Conservation (phyloP, 2,888 invertebrate species). For the Lepeophtheirus nordmannii region DNA sequence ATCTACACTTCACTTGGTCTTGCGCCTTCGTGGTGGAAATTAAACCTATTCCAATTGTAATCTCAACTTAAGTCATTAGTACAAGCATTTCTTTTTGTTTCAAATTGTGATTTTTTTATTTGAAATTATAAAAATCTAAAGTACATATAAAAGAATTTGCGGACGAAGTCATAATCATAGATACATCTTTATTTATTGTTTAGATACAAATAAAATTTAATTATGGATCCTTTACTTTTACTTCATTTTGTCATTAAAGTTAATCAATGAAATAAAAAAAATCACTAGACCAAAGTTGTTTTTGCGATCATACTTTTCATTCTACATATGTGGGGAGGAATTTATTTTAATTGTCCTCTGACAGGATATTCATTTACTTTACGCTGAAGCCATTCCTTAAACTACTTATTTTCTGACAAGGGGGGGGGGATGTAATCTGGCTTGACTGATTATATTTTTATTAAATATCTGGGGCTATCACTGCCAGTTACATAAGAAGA, state of each 20-base stretch:
- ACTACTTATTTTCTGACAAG: too few relatives aligned
- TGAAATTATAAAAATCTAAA: not conserved
- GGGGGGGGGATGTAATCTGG: too few relatives aligned
- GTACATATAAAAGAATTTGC: not conserved
- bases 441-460: too few relatives aligned
- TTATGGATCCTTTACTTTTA: not conserved
- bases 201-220: constrained; percentile 7
- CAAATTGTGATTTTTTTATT: constrained; percentile 1
- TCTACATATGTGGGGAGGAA: too few relatives aligned
- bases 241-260: not conserved
- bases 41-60: constrained; percentile 11
- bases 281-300: too few relatives aligned
- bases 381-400: too few relatives aligned
- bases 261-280: too few relatives aligned
- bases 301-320: too few relatives aligned
- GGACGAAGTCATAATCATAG: not conserved
- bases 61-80: constrained; percentile 2
- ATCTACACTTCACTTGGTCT: constrained; percentile 43
- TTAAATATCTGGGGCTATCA: too few relatives aligned
- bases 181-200: constrained; percentile 6
- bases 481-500: too few relatives aligned
- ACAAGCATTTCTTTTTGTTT: constrained; percentile 6
- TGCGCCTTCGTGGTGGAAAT: constrained; percentile 39
- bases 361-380: too few relatives aligned
- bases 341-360: too few relatives aligned